Evolutionary conservation across 2,888 invertebrate species (phyloP), one percentile per base, ranked within the genome.

Genomic region (Mantis religiosa): DNA sequence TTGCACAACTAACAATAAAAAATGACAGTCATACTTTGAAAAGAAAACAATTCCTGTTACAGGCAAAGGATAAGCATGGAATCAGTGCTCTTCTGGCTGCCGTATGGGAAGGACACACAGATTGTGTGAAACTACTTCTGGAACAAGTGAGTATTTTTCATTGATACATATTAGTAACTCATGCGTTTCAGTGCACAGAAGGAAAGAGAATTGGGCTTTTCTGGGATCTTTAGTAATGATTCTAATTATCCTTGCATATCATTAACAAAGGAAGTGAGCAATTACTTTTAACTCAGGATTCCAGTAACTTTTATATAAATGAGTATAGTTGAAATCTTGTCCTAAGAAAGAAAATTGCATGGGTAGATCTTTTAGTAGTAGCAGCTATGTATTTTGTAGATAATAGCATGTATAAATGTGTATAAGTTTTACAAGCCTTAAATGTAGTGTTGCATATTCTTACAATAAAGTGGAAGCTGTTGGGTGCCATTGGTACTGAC

Each of bases 61-160:
- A 99, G 99, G 96, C 96, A 91, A 95, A 96, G 92, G 99, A 99
- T 93, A 98, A 98, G 94, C 98, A 99, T 95, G 98, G 98, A 71
- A 98, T 99, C 91, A 98, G 98, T 90, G 97, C 98, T 71, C 94
- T 99, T 86, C 93, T 99, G 91, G 98, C 99, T 91, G 99, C 99
- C 89, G 98, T 99, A 92, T 99, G 98, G 98, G 99, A 99, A 94
- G 98, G 98, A 34, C 99, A 99, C 93, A 97, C 97, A 88, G 96
- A 96, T 90, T 98, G 98, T 94, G 99, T 99, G 20, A 96, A 97
- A 93, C 94, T 98, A 91, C 95, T 99, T 91, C 93, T 99, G 90
- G 96, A 97, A 93, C 97, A 97, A 94, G 98, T 98, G 94, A 94
- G 95, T 92, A 47, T 20, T 71, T 71, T 71, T 25, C 4, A 15